Conservation (phyloP, 2,113 vertebrate species). For the Cebidichthys violaceus region DNA sequence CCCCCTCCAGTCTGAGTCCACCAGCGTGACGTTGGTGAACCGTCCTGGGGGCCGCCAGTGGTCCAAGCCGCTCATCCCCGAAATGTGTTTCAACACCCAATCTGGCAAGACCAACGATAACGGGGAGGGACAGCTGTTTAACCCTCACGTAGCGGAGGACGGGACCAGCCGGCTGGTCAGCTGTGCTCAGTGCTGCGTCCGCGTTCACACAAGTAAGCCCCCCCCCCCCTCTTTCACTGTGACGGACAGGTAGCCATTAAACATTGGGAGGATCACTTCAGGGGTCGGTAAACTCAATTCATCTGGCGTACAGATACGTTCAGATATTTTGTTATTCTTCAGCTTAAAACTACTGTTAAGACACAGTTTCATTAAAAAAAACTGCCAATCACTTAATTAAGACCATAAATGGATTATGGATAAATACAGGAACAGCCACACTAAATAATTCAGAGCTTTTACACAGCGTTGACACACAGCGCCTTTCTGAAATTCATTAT, state of each 20-base stretch:
- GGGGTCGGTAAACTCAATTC: neutral
- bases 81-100: constrained; percentile 96
- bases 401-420: neutral
- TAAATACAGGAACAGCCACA: neutral
- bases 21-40: constrained; percentile 72
- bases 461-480: neutral
- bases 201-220: constrained; percentile 94
- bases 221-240: too few relatives aligned
- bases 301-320: neutral
- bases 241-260: neutral
- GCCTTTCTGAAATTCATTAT: neutral
- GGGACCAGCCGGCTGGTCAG: constrained; percentile 92
- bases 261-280: neutral
- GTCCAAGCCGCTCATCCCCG: constrained; percentile 95
- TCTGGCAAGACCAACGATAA: constrained; percentile 77
- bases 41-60: constrained; percentile 75
- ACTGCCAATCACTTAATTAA: neutral
- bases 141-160: constrained; percentile 90
- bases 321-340: neutral
- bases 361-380: neutral
- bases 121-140: constrained; percentile 90
- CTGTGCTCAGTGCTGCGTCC: constrained; percentile 92
- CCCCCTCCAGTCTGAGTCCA: constrained; percentile 85
- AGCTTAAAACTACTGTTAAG: neutral
- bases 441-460: neutral